Base-by-base conservation (phyloP, 2,797 vertebrate genomes). In the Sparus aurata region DNA sequence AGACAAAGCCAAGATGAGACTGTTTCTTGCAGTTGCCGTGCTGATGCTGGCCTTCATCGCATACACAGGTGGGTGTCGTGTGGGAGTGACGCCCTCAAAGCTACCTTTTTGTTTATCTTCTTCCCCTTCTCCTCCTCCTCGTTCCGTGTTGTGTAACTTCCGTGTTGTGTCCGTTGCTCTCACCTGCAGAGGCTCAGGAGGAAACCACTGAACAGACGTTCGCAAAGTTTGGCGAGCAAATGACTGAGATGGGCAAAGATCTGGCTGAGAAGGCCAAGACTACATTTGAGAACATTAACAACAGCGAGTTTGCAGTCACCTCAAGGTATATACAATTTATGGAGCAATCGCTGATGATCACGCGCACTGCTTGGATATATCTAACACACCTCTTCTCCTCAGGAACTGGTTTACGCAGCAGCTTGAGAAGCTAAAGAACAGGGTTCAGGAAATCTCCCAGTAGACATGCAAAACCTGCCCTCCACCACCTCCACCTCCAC, bases 1-100 rank as follows among this genome's bases (percentile, higher is more conserved):
- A 72, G 68, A 25, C 63, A 59, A 68, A 64, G 79, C 54, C 73
- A 91, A 85, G 49, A 96, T 97, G 96, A 96, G 79, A 87, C 88
- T 96, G 46, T 82, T 86, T 53, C 86, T 96, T 1, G 94, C 95
- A 1, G 76, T 95, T 27, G 93, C 95, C 0, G 90, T 97, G 75
- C 63, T 97, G 83, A 49, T 95, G 80, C 82, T 95, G 90, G 95
- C 92, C 38, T 77, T 97, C 38, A 85, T 88, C 25, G 93, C 94
- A 27, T 85, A 90, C 79, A 85, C 95, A 91, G 95, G 97, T 97
- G 71, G 5, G 69, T 72, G 11, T 27, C 10, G 0, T 12, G 1
- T 13, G 9, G 13, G 22, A 5, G 5, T 8, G 20, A 8, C 3
- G 2, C 8, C 2, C 68, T 34, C 34, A 34, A 34, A 34, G 34